A percentile compares a stretch with the other conserved stretches of the same genome.
Conservation (phyloP, 2,113 vertebrate species). For the Suncus etruscus region DNA sequence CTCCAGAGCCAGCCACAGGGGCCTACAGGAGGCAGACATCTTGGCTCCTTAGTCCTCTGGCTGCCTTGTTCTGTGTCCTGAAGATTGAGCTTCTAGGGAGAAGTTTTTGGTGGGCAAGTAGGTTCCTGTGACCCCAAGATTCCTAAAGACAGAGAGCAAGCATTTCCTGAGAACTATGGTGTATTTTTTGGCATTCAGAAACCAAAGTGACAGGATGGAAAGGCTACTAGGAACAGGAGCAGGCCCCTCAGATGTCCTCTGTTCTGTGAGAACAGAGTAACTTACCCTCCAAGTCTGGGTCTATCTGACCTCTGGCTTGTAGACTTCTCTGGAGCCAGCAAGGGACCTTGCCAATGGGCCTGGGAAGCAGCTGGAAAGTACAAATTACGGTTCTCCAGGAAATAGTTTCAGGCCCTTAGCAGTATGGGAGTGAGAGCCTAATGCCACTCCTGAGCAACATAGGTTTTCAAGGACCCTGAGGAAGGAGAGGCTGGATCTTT, state of each 20-base stretch:
- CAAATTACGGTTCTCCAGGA: neutral
- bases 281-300: neutral
- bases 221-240: neutral
- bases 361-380: neutral
- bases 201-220: neutral
- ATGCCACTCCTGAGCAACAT: neutral
- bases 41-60: neutral
- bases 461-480: slow-evolving; percentile 55
- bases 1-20: neutral
- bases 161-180: neutral
- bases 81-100: no score
- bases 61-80: no score
- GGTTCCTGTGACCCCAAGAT: neutral
- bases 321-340: neutral
- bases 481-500: neutral
- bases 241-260: neutral
- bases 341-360: neutral
- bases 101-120: neutral
- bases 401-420: neutral
- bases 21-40: neutral
- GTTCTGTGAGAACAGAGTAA: neutral
- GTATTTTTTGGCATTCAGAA: neutral
- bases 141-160: neutral
- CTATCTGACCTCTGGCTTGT: neutral
- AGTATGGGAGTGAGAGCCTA: neutral